phyloP scores from a whole-genome alignment of 2,113 vertebrate species.

The Chaetura pelagica region DNA sequence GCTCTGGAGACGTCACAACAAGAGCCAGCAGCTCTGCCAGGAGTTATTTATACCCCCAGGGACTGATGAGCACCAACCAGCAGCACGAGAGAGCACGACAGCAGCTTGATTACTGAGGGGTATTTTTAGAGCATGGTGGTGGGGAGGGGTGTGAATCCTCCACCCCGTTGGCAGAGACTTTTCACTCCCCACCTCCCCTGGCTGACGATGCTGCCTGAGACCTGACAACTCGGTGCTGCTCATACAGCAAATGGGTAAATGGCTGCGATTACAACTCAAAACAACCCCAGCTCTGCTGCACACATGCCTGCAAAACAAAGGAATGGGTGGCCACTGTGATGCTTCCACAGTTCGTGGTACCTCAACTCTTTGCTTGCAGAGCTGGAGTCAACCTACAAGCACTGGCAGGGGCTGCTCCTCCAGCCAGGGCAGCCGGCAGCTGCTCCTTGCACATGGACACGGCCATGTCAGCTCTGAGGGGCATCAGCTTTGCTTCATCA shows the following conservation, averaged over 20 bases:
- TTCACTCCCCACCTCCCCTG: background rate
- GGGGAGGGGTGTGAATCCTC: conserved; percentile 54
- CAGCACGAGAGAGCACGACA: conserved; percentile 40
- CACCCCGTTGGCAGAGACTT: conserved; percentile 1
- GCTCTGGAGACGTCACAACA: background rate
- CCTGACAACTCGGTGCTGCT: conserved; percentile 33
- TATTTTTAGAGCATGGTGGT: conserved; percentile 64
- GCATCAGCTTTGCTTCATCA: conserved; percentile 80
- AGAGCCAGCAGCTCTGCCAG: background rate
- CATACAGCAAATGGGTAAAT: conserved; percentile 68
- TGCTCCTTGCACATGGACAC: conserved; percentile 75
- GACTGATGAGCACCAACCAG: conserved; percentile 35
- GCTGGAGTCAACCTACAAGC: background rate
- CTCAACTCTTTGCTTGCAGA: background rate
- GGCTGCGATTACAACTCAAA: conserved; percentile 52
- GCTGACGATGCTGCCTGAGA: conserved; percentile 60
- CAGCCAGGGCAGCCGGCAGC: conserved; percentile 7
- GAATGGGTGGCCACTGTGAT: background rate
- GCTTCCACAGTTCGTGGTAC: conserved; percentile 14
- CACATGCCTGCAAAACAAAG: background rate
- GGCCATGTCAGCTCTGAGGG: conserved; percentile 76
- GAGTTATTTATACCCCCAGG: conserved; percentile 55
- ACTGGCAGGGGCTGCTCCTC: background rate
- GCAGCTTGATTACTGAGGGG: conserved; percentile 44
- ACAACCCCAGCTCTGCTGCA: background rate